A percentile compares a stretch with the other conserved stretches of the same genome.
These are phyloP conservation scores for Ptilodon capucinus DNA, from an alignment of 2,888 invertebrate genomes.

Conservation along the genomic window DNA sequence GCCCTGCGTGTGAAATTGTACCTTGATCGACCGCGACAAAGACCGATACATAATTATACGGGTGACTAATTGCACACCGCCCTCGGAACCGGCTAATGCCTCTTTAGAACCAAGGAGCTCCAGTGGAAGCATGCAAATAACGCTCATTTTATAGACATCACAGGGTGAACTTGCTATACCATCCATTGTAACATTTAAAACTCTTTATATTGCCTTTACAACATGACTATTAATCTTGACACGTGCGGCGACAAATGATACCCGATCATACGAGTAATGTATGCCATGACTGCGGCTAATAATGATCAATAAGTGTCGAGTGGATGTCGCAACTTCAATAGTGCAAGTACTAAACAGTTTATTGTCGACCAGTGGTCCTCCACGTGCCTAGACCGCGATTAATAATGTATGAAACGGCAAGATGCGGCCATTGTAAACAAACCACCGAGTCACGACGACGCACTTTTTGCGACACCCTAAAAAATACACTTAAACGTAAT, in stretches of 20 bases:
- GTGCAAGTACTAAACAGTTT: slow-evolving; percentile 54
- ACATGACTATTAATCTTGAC: background rate
- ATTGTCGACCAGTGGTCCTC: slow-evolving; percentile 45
- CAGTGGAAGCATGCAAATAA: slow-evolving; percentile 5
- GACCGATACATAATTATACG: slow-evolving; percentile 10
- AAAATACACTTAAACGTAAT: slow-evolving; percentile 1
- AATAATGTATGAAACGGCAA: slow-evolving; percentile 54
- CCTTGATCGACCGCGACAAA: slow-evolving; percentile 12
- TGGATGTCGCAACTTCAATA: slow-evolving; percentile 39
- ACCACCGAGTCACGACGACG: slow-evolving; percentile 50
- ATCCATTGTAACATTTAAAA: background rate
- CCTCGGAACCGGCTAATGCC: slow-evolving; percentile 9
- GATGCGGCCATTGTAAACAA: slow-evolving; percentile 39
- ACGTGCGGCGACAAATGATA: slow-evolving; percentile 3
- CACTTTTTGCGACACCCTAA: slow-evolving; percentile 32
- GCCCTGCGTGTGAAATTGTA: slow-evolving; percentile 19
- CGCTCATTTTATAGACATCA: slow-evolving; percentile 12
- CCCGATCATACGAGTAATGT: slow-evolving; percentile 8
- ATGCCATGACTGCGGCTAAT: slow-evolving; percentile 29
- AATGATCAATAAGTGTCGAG: slow-evolving; percentile 41
- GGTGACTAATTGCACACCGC: slow-evolving; percentile 16
- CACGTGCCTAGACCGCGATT: slow-evolving; percentile 66
- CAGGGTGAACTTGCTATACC: slow-evolving; percentile 2
- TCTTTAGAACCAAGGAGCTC: slow-evolving; percentile 24
- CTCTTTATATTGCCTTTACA: background rate